Conservation (phyloP, 2,797 vertebrate genomes). For the Echiichthys vipera region DNA sequence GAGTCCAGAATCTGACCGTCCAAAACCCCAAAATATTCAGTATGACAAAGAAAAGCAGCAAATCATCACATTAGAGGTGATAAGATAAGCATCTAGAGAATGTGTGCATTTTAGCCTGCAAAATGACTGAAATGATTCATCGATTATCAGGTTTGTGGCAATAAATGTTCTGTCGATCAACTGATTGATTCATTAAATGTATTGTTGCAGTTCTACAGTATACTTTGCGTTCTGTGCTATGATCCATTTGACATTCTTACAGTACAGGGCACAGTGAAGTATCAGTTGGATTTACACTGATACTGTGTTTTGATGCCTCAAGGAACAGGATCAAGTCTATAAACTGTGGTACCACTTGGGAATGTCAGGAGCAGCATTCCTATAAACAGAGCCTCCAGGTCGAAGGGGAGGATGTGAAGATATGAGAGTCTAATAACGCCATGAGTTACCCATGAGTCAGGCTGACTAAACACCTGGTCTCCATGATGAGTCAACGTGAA, state of each 20-base stretch:
- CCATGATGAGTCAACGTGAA: slow-evolving; percentile 68
- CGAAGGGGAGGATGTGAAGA: slow-evolving; percentile 43
- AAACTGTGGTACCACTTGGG: slow-evolving; percentile 48
- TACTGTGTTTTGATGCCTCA: slow-evolving; percentile 17
- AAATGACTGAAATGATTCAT: background rate
- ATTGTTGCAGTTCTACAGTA: background rate
- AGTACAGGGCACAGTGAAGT: background rate
- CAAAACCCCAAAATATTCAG: background rate
- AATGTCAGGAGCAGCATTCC: slow-evolving; percentile 62
- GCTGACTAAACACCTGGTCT: slow-evolving; percentile 78
- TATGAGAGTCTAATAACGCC: slow-evolving; percentile 25
- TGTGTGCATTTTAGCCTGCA: background rate
- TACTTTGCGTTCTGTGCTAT: background rate
- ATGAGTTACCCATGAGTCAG: slow-evolving; percentile 58
- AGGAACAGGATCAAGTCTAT: slow-evolving; percentile 44
- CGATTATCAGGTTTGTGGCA: background rate
- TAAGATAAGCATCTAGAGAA: background rate
- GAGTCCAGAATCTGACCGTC: background rate
- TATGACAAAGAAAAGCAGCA: background rate
- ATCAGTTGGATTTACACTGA: background rate
- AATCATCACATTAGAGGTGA: background rate
- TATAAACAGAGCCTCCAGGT: slow-evolving; percentile 55
- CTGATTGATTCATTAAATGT: background rate
- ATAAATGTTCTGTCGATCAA: background rate
- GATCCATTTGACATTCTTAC: slow-evolving; percentile 1